A percentile compares a stretch with the other conserved stretches of the same genome.
phyloP scores from a whole-genome alignment of 2,888 invertebrate genomes.

The Luffia ferchaultella region DNA sequence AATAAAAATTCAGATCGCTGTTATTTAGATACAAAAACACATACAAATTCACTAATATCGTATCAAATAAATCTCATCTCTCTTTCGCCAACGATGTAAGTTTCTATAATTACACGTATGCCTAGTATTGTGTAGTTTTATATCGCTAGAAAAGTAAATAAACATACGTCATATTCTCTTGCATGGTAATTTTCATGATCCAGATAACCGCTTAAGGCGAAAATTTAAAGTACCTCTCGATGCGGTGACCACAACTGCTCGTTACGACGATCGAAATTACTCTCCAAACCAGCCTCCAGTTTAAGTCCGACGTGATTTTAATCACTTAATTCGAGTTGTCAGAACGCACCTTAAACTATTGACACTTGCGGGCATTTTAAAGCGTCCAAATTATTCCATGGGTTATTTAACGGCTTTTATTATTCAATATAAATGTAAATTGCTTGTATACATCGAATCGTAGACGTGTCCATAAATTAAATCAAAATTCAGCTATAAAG shows the following conservation, averaged over 20 bases:
- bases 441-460: not conserved
- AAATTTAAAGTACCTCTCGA: slow-evolving; percentile 6
- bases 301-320: not conserved
- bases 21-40: no score
- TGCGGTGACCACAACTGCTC: slow-evolving; percentile 3
- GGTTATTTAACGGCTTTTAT: not conserved
- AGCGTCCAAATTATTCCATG: not conserved
- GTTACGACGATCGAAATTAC: not conserved
- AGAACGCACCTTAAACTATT: not conserved
- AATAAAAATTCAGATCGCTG: no score
- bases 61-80: no score
- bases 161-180: no score
- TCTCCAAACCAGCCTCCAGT: not conserved
- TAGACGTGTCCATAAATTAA: no score
- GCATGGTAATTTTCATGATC: no score
- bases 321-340: not conserved
- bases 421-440: not conserved
- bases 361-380: not conserved
- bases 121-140: no score
- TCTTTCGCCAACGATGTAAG: no score
- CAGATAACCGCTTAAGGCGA: not conserved
- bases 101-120: no score
- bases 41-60: no score
- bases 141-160: no score
- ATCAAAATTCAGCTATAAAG: no score